Evolutionary conservation across 2,797 vertebrate genomes (phyloP), one percentile per base, ranked within the genome.

Genomic region (Ptychadena robeensis): DNA sequence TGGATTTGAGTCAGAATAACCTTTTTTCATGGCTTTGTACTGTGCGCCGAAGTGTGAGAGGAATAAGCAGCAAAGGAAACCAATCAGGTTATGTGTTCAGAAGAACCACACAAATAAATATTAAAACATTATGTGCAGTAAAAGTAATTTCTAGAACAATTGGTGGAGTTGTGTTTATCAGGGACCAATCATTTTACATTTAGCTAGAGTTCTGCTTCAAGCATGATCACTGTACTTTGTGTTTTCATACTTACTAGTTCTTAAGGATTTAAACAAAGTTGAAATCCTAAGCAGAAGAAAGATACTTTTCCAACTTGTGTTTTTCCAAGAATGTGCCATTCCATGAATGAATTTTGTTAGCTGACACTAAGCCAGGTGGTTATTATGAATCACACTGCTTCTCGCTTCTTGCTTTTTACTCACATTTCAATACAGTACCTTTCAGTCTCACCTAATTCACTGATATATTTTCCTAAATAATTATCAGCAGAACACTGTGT

Each of bases 341-440:
- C 44, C 18, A 53, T 53, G 15, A 53, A 53, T n/a, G 44, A 53
- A 22, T 53, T 53, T 53, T 53, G 30, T 34, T 67, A 27, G 74
- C 61, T 44, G 53, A 48, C 32, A 22, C 28, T 0, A 9, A 44
- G 40, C 38, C 61, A 32, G 34, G 8, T 68, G 34, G 40, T 28
- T 31, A 31, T 78, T 77, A 77, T 67, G 63, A 66, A 67, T 53
- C 63, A 77, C 64, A 22, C 63, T 77, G 32, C 22, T 32, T 69
- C 25, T 3, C 38, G 35, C 25, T 44, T 44, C 32, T 65, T 11
- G 30, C 37, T 12, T 65, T 76, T 38, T 59, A 66, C 61, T 75
- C 59, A 37, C 2, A 40, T 74, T 77, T 53, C 74, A 67, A 25
- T 27, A 69, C 27, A 14, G 38, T 53, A 78, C 5, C 27, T 30